Base-by-base conservation (phyloP, 2,113 vertebrate species). In the Larimichthys crocea region DNA sequence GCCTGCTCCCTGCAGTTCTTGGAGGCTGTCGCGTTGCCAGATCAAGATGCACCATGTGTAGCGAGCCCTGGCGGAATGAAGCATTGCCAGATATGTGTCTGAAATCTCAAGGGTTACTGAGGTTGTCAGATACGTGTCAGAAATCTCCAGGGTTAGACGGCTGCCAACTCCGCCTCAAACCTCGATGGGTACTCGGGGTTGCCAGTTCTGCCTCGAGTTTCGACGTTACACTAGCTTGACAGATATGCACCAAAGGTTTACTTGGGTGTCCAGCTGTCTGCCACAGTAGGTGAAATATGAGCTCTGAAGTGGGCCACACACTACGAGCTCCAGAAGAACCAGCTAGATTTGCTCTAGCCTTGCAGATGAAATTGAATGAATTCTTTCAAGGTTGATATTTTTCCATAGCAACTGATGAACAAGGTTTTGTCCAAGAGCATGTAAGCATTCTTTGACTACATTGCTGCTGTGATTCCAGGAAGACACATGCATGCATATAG, bases 41-140 rank as follows among this genome's bases (percentile, higher is more conserved):
- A 87, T 80, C 79, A 73, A 72, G 79, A 84, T 52, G 84, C 59
- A 4, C 80, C 85, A 82, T 80, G 86, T 83, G 75, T 71, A 89
- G 78, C 3, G 24, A 64, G 82, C 74, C 84, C 83, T 59, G 74
- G 68, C 73, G 72, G 76, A 63, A 88, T 29, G 53, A 69, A 53
- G 69, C 42, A 60, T 64, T 89, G 87, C 87, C 91, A 91, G 87
- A 84, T 76, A 83, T 48, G 75, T 26, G 65, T 89, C 67, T 81
- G 62, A 86, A 83, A 67, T 85, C 88, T 83, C 87, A 14, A 46
- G 82, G 87, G 86, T 74, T 60, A 78, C 83, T 50, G 73, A 49
- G 50, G 63, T 62, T 88, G 84, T 88, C 84, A 84, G 87, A 79
- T 76, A 72, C 74, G 71, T 83, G 86, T 90, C 84, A 74, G 67